Conservation (phyloP, 64 coral and sea anemone genomes). For the Pocillopora damicornis region DNA sequence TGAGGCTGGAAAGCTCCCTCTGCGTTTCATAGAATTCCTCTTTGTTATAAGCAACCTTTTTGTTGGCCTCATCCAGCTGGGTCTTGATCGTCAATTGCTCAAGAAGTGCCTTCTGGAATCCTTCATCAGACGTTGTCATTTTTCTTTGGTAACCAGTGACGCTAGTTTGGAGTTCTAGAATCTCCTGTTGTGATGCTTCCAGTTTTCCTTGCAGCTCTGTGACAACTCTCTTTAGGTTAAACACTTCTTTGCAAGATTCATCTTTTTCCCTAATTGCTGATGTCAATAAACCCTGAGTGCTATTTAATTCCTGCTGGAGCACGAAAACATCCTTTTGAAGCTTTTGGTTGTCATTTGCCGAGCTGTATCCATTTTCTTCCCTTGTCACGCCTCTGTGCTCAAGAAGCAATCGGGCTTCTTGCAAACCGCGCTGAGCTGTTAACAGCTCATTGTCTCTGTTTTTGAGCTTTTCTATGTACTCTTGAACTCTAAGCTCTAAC, state of each 20-base stretch:
- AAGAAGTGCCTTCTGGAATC: not conserved
- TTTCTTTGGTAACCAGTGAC: not conserved
- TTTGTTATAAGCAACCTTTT: not conserved
- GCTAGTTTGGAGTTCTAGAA: not conserved
- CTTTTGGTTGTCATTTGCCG: constrained; percentile 41
- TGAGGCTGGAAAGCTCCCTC: not conserved
- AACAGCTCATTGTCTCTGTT: constrained; percentile 36
- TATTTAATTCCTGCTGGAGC: constrained; percentile 34
- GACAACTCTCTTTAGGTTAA: constrained; percentile 37
- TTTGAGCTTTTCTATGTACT: constrained; percentile 24
- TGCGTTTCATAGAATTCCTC: not conserved
- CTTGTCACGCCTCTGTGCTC: constrained; percentile 50
- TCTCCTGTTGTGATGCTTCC: not conserved
- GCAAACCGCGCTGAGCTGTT: constrained; percentile 31
- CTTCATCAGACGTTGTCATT: not conserved
- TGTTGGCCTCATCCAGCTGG: constrained; percentile 4
- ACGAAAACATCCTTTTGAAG: constrained; percentile 50
- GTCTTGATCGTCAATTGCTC: not conserved
- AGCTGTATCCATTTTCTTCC: constrained; percentile 5
- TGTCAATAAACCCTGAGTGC: constrained; percentile 13
- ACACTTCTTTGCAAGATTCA: constrained; percentile 33
- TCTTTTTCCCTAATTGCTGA: constrained; percentile 36
- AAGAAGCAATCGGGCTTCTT: constrained; percentile 58
- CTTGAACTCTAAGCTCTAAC: constrained; percentile 42
- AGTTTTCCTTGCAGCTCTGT: constrained; percentile 11